Conservation (phyloP, 2,888 invertebrate genomes). For the Dinocampus coccinellae region DNA sequence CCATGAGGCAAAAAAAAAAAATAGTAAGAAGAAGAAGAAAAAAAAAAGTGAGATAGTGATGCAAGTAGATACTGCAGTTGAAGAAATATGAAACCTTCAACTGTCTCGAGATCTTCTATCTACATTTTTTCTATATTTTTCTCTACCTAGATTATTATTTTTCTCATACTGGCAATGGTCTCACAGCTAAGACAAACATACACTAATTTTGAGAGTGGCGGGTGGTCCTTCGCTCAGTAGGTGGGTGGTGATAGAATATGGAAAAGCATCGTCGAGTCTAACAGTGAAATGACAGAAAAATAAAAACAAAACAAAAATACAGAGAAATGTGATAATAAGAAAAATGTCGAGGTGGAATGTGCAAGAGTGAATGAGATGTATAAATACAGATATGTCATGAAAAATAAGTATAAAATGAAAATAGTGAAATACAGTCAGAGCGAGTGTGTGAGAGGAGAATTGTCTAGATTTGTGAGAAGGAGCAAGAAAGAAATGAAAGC, state of each 20-base stretch:
- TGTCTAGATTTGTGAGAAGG: slow-evolving; percentile 3
- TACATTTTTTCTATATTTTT: not conserved
- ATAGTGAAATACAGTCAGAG: slow-evolving; percentile 18
- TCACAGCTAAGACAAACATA: slow-evolving; percentile 52
- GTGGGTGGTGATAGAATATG: slow-evolving; percentile 46
- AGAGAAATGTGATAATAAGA: slow-evolving; percentile 14
- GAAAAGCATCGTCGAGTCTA: slow-evolving; percentile 19
- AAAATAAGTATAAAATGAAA: slow-evolving; percentile 3
- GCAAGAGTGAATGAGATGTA: not conserved
- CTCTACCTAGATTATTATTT: slow-evolving; percentile 35
- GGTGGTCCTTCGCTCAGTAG: slow-evolving; percentile 39
- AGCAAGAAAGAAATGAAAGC: slow-evolving; percentile 7
- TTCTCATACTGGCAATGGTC: slow-evolving; percentile 37
- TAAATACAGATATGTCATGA: no score
- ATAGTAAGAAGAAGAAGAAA: no score
- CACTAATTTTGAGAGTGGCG: slow-evolving; percentile 62
- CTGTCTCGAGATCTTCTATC: not conserved
- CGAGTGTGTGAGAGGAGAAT: slow-evolving; percentile 5
- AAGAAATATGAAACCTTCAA: slow-evolving; percentile 2
- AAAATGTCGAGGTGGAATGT: not conserved
- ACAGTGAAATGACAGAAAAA: slow-evolving; percentile 30
- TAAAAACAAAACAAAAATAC: slow-evolving; percentile 48
- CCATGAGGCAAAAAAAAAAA: no score
- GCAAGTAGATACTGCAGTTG: slow-evolving; percentile 1
- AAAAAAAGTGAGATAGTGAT: slow-evolving; percentile 19